phyloP scores from a whole-genome alignment of 2,888 invertebrate species.

The Sisyra terminalis region DNA sequence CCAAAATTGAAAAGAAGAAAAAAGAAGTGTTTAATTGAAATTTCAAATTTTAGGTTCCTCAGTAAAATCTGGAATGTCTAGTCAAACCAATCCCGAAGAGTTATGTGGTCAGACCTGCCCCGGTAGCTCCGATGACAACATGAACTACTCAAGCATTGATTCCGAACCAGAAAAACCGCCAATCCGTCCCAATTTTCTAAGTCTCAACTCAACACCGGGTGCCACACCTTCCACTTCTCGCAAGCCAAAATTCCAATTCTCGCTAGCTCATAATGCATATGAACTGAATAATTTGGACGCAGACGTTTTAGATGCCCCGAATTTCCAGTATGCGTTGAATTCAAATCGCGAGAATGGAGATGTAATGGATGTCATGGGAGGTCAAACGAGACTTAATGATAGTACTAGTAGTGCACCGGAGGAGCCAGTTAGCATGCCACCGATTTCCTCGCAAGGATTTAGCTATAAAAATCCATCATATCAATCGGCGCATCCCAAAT shows the following conservation, averaged over 20 bases:
- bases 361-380: conserved; percentile 20
- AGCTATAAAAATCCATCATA: conserved; percentile 59
- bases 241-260: conserved; percentile 53
- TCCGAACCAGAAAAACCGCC: conserved; percentile 27
- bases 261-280: conserved; percentile 46
- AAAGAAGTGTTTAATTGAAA: no score
- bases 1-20: no score
- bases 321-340: conserved; percentile 27
- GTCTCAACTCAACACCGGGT: conserved; percentile 42
- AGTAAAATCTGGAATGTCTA: conserved; percentile 12
- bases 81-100: conserved; percentile 14
- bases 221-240: conserved; percentile 42
- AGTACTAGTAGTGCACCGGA: conserved; percentile 21
- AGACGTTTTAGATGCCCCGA: conserved; percentile 44
- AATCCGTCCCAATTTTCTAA: conserved; percentile 41
- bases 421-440: conserved; percentile 39
- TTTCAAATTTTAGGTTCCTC: conserved; percentile 4
- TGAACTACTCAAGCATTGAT: conserved; percentile 7
- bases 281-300: conserved; percentile 49
- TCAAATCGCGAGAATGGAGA: conserved; percentile 27
- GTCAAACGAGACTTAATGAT: conserved; percentile 17
- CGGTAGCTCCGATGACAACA: neutral
- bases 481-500: conserved; percentile 54
- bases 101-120: conserved; percentile 6
- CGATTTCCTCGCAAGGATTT: conserved; percentile 28